Conservation (phyloP, 1,140 invertebrate genomes). For the Ericerus pela region DNA sequence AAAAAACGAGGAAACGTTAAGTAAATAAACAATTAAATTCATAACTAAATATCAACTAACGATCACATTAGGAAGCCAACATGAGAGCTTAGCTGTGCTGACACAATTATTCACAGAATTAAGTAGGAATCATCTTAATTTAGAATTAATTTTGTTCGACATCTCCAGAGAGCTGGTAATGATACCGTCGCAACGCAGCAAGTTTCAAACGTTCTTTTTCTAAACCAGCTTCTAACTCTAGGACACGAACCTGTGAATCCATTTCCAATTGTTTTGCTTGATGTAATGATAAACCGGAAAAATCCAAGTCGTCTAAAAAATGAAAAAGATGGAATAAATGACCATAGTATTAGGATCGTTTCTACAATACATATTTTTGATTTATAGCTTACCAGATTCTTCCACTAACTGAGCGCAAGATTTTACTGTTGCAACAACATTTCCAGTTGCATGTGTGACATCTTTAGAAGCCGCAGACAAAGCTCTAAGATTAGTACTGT, state of each 20-base stretch:
- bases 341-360: not conserved
- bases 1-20: too few species aligned
- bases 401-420: constrained; percentile 71
- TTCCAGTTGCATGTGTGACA: constrained; percentile 78
- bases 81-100: too few species aligned
- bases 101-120: too few species aligned
- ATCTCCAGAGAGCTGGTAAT: constrained; percentile 76
- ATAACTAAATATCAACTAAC: too few species aligned
- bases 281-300: constrained; percentile 74
- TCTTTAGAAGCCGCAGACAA: constrained; percentile 69
- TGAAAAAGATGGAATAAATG: not conserved
- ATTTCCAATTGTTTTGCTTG: constrained; percentile 90
- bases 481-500: constrained; percentile 57
- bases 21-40: too few species aligned
- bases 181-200: constrained; percentile 70
- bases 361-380: not conserved
- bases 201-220: constrained; percentile 72
- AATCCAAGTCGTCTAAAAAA: constrained; percentile 58
- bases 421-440: constrained; percentile 84
- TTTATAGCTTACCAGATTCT: constrained; percentile 47
- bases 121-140: too few species aligned
- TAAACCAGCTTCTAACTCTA: constrained; percentile 82
- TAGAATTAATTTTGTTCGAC: constrained; percentile 32
- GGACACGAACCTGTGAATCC: constrained; percentile 80
- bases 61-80: too few species aligned